phyloP scores from a whole-genome alignment of 2,888 invertebrate genomes.

The Temnothorax ravouxi region DNA sequence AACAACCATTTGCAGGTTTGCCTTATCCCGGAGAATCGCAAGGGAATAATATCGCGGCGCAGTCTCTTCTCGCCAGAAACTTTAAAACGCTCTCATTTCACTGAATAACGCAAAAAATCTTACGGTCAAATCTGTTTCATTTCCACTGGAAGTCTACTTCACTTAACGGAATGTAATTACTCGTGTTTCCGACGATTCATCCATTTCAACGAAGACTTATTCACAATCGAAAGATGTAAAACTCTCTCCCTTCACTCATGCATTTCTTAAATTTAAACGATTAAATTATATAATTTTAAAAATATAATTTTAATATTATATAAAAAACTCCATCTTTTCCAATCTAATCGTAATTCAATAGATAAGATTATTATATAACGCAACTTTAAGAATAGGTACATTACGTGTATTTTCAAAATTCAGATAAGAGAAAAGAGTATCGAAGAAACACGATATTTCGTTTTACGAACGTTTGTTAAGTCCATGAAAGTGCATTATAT shows the following conservation, averaged over 20 bases:
- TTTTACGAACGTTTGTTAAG: background rate
- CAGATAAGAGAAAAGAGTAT: background rate
- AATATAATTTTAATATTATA: background rate
- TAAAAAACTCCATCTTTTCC: background rate
- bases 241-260: background rate
- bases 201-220: background rate
- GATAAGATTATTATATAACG: background rate
- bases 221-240: background rate
- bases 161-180: slow-evolving; percentile 30
- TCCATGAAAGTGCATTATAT: slow-evolving; percentile 18
- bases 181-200: slow-evolving; percentile 10
- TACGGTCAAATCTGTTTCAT: slow-evolving; percentile 44
- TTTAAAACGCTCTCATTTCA: slow-evolving; percentile 69
- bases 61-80: slow-evolving; percentile 63
- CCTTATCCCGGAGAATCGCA: slow-evolving; percentile 66
- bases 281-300: background rate
- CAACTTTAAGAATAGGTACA: background rate
- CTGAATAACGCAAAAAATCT: slow-evolving; percentile 70
- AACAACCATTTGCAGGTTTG: slow-evolving; percentile 76
- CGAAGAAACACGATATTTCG: background rate
- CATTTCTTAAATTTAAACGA: background rate
- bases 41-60: slow-evolving; percentile 64
- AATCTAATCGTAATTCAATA: background rate
- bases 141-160: background rate
- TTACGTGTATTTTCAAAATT: background rate